Evolutionary conservation across 2,888 invertebrate genomes (phyloP), one percentile per base, ranked within the genome.

Genomic region (Alviniconcha strummeri): DNA sequence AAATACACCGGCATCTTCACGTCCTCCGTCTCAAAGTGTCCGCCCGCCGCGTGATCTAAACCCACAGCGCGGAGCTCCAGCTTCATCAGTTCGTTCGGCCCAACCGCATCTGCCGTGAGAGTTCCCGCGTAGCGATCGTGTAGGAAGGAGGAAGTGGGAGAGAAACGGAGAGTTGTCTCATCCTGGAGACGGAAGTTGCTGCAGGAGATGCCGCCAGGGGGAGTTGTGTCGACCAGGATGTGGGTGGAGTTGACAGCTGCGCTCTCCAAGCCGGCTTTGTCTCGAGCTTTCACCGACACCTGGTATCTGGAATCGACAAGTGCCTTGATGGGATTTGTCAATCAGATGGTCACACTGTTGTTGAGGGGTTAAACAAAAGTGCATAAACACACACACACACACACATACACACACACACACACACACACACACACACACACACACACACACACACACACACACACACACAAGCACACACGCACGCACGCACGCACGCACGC

Each of bases 221-320:
- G 83, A 8, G 88, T 85, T 8, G 74, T 57, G 82, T 89, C 89
- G 71, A 89, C 82, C 52, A 74, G 13, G 4, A 86, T 69, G 0
- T 81, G 74, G 2, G 77, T 72, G 4, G 89, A 88, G 54, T 52
- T 19, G 4, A 82, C 81, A 19, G 81, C 60, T 6, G 55, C 52
- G 78, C 87, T 89, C 60, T 80, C 71, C 69, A 85, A 86, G 11
- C 89, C 88, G n/a, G 87, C 87, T 5, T 83, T 78, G 76, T 89
- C 89, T 13, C 83, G 57, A 7, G 88, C 88, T 80, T 87, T 85
- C 2, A 89, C 86, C 1, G 81, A 69, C 52, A 85, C 86, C 7
- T n/a, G 36, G 64, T 87, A 87, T 4, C 71, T 84, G 13, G 76
- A 57, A n/a, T 36, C 36, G 36, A 36, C 36, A 36, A 36, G 36